phyloP scores from a whole-genome alignment of 2,797 vertebrate species.

The Crax fasciolata region DNA sequence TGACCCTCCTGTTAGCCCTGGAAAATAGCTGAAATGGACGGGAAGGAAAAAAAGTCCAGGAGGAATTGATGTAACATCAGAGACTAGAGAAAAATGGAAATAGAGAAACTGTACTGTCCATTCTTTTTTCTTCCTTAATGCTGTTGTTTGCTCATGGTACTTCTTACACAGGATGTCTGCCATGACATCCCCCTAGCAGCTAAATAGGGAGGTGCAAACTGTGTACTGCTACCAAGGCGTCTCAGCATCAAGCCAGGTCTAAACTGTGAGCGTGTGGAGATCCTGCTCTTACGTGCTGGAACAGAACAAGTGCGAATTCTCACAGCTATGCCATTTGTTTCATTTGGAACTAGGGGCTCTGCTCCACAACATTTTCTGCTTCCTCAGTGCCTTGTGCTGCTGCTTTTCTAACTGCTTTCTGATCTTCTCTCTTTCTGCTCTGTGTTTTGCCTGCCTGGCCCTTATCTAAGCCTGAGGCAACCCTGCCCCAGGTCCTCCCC shows the following conservation, averaged over 20 bases:
- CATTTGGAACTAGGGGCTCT: no score
- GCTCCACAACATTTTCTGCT: no score
- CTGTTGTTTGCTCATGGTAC: not conserved
- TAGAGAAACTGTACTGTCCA: not conserved
- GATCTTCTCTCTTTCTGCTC: no score
- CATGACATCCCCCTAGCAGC: not conserved
- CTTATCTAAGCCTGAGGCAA: no score
- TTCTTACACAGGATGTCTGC: fast-evolving
- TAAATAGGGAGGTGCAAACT: not conserved
- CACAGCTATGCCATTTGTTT: no score
- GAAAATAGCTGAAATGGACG: not conserved
- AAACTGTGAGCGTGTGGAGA: fast-evolving
- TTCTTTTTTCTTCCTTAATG: not conserved
- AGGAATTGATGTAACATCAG: not conserved
- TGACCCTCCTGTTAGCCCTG: not conserved
- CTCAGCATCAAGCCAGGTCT: not conserved
- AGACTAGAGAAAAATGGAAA: not conserved
- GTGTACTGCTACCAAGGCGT: fast-evolving
- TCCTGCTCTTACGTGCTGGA: fast-evolving
- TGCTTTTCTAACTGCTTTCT: no score
- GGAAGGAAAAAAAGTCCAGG: not conserved
- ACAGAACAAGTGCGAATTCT: no score
- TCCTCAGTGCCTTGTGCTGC: no score
- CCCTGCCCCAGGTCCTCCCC: no score
- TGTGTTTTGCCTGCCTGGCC: no score